Evolutionary conservation across 2,113 vertebrate species (phyloP), one percentile per base, ranked within the genome.

Genomic region (Edolisoma coerulescens): DNA sequence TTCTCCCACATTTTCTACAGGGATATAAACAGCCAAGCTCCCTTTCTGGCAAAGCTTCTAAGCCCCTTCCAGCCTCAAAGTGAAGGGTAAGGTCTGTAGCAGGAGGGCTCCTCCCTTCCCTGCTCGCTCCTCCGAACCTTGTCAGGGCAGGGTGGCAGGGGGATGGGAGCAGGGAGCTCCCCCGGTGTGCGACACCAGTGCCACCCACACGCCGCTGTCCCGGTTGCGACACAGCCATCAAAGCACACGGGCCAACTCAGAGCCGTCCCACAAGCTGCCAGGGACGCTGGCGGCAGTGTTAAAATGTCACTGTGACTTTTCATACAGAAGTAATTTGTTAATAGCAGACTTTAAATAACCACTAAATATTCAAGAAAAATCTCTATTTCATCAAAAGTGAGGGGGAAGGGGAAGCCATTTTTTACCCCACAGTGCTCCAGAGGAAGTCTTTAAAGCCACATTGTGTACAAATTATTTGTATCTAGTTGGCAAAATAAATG

Each of bases 221-320:
- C 9, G 3, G 8, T 2, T 2, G 59, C n/a, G 11, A 8, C 9
- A 6, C 42, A 3, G 54, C 23, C 0, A 6, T 1, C 52, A 4
- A 30, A 35, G 3, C 27, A 2, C 73, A 6, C 0, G 0, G 35
- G 45, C 16, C 35, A 4, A 1, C 32, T 1, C 56, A 17, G 30
- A 30, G 5, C 16, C 5, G 1, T 2, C 26, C 23, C 71, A 11
- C 37, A 7, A 5, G 56, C 73, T 52, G 41, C 22, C 78, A 5
- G 22, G 1, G 3, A 21, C 18, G 3, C 13, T 9, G 33, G 47
- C 1, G 27, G 54, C 57, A 11, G 32, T 1, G 52, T 10, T 30
- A 17, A 49, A 53, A 32, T 21, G 23, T 63, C 60, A 20, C 68
- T 4, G 41, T 11, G 73, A 59, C 39, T 67, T 41, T n/a, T 28